Conservation (phyloP, 2,888 invertebrate genomes). For the Dichetophora obliterata region DNA sequence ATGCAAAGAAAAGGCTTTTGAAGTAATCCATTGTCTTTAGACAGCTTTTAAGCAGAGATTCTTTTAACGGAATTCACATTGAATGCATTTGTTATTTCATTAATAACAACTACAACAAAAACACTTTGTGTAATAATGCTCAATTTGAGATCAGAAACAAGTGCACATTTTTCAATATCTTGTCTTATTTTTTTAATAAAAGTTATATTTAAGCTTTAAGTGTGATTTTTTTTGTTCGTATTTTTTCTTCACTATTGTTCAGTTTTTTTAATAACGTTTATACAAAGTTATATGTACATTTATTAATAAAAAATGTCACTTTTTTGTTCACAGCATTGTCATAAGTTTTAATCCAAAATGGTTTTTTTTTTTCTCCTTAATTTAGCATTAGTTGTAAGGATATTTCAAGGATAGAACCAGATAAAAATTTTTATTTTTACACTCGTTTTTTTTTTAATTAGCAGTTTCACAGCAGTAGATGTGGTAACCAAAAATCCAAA, state of each 20-base stretch:
- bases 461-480: conserved; percentile 33
- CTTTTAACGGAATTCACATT: not conserved
- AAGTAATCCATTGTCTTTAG: conserved; percentile 9
- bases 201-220: not conserved
- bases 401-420: conserved; percentile 24
- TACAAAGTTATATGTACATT: not conserved
- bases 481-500: conserved; percentile 51
- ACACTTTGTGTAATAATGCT: conserved; percentile 37
- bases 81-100: not conserved
- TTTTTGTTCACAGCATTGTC: not conserved
- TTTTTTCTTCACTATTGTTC: not conserved
- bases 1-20: conserved; percentile 5
- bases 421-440: conserved; percentile 15
- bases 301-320: not conserved
- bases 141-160: conserved; percentile 26
- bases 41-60: not conserved
- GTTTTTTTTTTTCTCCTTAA: too few species aligned
- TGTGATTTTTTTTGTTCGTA: not conserved
- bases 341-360: too few species aligned
- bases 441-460: conserved; percentile 33
- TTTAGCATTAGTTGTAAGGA: not conserved
- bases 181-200: not conserved
- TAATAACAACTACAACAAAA: not conserved
- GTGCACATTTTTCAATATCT: not conserved
- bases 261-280: not conserved